Percentiles rank a stretch among this genome's conserved stretches.
Conservation (phyloP, 30 jellyfish, hydroid and myxozoan species). For the Catostylus mosaicus region DNA sequence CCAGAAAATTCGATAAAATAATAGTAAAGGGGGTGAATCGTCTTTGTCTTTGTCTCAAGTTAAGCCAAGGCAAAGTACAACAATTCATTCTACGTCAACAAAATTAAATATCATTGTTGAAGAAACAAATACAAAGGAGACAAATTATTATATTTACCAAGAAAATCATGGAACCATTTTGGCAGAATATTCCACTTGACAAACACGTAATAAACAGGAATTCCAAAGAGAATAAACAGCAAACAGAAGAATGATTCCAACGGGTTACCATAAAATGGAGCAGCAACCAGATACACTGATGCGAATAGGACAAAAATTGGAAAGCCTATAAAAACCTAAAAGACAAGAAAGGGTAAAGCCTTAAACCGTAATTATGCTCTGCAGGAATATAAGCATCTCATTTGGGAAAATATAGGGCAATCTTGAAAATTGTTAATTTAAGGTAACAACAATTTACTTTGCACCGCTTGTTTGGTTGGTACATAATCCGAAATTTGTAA, state of each 20-base stretch:
- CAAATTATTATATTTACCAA: neutral
- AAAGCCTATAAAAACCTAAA: slow-evolving; percentile 91
- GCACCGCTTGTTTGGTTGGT: too few species aligned
- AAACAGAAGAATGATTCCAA: slow-evolving; percentile 84
- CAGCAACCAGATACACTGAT: slow-evolving; percentile 90
- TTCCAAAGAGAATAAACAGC: slow-evolving; percentile 81
- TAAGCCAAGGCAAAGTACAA: too few species aligned
- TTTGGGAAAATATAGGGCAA: too few species aligned
- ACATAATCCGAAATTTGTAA: too few species aligned
- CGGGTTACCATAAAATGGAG: slow-evolving; percentile 94
- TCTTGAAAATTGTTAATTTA: neutral
- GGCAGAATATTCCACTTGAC: slow-evolving; percentile 81
- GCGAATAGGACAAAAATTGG: slow-evolving; percentile 92
- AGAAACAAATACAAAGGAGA: neutral
- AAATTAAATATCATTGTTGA: neutral
- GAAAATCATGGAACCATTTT: slow-evolving; percentile 2
- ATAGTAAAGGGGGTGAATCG: too few species aligned
- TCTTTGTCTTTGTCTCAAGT: too few species aligned
- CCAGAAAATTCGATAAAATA: too few species aligned
- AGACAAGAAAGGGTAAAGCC: too few species aligned
- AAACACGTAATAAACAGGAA: slow-evolving; percentile 89
- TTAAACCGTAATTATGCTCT: too few species aligned
- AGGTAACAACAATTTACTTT: too few species aligned
- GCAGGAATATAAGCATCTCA: too few species aligned
- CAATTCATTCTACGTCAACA: too few species aligned